Evolutionary conservation across 2,888 invertebrate species (phyloP).

Genomic region (Netelia virgata): DNA sequence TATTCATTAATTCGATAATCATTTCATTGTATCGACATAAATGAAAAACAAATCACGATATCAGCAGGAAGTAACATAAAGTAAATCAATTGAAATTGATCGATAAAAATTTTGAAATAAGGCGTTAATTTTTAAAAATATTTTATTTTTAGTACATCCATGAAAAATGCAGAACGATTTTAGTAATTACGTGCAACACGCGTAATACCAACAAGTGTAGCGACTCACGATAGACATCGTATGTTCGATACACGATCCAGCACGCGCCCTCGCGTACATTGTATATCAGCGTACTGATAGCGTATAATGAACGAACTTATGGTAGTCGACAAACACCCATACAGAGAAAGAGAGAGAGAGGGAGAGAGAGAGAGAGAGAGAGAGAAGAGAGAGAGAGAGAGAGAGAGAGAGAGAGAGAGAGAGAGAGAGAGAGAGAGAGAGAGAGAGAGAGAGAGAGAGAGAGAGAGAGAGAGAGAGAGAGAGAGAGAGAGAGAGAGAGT

Average conservation of each 20-base stretch:
- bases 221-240: constrained; percentile 15
- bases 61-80: too few relatives aligned
- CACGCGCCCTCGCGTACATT: constrained; percentile 25
- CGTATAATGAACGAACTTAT: constrained; percentile 29
- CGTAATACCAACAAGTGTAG: background rate
- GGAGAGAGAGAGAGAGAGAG: background rate
- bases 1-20: too few relatives aligned
- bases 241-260: constrained; percentile 42
- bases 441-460: background rate
- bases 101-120: background rate
- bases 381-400: background rate
- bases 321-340: background rate
- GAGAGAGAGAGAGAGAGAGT: too few relatives aligned
- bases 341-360: background rate
- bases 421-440: background rate
- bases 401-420: too few relatives aligned
- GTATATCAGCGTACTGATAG: background rate
- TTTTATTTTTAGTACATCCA: background rate
- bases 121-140: background rate
- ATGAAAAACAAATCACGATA: too few relatives aligned
- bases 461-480: too few relatives aligned
- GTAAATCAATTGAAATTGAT: too few relatives aligned
- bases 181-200: constrained; percentile 16
- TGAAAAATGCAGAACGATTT: background rate
- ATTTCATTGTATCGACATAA: too few relatives aligned